phyloP scores from a whole-genome alignment of 1,140 invertebrate species.

The Campoletis sonorensis region DNA sequence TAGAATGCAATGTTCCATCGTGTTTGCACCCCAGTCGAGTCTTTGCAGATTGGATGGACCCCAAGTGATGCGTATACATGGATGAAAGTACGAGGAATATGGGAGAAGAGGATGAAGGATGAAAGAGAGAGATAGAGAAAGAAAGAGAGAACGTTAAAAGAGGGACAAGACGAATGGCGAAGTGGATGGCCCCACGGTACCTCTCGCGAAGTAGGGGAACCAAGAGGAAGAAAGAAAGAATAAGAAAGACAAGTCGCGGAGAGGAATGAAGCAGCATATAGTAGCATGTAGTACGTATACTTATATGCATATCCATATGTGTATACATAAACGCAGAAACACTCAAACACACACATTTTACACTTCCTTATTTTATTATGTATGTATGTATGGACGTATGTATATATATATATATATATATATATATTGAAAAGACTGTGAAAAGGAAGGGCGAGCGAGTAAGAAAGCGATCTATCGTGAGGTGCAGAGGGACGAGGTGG shows the following conservation, averaged over 20 bases:
- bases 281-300: slow-evolving; percentile 2
- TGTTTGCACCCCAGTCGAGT: slow-evolving; percentile 45
- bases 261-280: slow-evolving; percentile 21
- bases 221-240: slow-evolving; percentile 46
- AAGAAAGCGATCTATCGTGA: slow-evolving; percentile 53
- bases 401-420: not conserved
- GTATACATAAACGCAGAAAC: not conserved
- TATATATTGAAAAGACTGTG: slow-evolving; percentile 4
- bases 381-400: not conserved
- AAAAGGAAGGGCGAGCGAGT: slow-evolving; percentile 48
- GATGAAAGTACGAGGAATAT: slow-evolving; percentile 31
- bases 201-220: slow-evolving; percentile 50
- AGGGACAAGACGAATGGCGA: slow-evolving; percentile 35
- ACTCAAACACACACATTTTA: not conserved
- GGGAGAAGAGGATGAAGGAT: not conserved
- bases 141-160: slow-evolving; percentile 35
- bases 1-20: slow-evolving; percentile 45
- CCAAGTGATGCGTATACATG: slow-evolving; percentile 33
- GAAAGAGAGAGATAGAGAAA: slow-evolving; percentile 21
- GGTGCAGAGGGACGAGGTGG: slow-evolving; percentile 59
- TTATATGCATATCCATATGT: not conserved
- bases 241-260: slow-evolving; percentile 30
- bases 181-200: slow-evolving; percentile 35
- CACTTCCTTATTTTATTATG: not conserved
- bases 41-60: slow-evolving; percentile 36